Evolutionary conservation across 2,113 vertebrate species (phyloP).

Genomic region (Ctenomys sociabilis): DNA sequence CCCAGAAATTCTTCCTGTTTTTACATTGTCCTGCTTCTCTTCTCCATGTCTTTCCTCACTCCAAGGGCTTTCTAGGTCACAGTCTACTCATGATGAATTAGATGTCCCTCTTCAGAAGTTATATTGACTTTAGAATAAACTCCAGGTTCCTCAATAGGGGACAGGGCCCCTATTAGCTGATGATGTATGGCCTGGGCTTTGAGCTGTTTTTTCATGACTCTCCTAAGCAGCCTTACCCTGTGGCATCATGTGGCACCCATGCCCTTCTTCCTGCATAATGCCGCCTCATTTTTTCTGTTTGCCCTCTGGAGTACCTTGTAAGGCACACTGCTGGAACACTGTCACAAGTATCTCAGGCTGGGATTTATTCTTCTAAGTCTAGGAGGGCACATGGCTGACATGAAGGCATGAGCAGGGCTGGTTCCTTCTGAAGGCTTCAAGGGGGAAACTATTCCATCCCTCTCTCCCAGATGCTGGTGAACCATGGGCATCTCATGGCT

Average conservation of each 20-base stretch:
- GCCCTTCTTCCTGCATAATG: background rate
- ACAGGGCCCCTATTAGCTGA: background rate
- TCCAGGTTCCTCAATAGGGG: background rate
- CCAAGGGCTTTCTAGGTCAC: background rate
- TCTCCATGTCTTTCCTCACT: background rate
- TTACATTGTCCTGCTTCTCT: background rate
- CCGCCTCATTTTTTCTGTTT: background rate
- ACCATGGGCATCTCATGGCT: background rate
- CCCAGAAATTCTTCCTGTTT: background rate
- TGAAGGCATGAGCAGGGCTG: background rate
- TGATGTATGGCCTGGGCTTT: background rate
- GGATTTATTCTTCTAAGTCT: background rate
- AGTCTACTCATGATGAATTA: background rate
- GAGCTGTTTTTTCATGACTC: background rate
- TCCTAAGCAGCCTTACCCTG: background rate
- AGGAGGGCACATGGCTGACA: background rate
- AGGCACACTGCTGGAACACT: background rate
- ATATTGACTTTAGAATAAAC: background rate
- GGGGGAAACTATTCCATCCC: background rate
- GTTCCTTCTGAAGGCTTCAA: background rate
- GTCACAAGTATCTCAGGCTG: background rate
- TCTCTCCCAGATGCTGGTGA: background rate
- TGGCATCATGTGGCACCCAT: rapidly evolving
- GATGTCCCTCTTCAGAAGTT: background rate
- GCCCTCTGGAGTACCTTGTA: background rate